Percentiles rank a stretch among this genome's conserved stretches.
These are phyloP conservation scores for Stenchaetothrips biformis DNA, from an alignment of 2,888 invertebrate species.

Conservation along the genomic window DNA sequence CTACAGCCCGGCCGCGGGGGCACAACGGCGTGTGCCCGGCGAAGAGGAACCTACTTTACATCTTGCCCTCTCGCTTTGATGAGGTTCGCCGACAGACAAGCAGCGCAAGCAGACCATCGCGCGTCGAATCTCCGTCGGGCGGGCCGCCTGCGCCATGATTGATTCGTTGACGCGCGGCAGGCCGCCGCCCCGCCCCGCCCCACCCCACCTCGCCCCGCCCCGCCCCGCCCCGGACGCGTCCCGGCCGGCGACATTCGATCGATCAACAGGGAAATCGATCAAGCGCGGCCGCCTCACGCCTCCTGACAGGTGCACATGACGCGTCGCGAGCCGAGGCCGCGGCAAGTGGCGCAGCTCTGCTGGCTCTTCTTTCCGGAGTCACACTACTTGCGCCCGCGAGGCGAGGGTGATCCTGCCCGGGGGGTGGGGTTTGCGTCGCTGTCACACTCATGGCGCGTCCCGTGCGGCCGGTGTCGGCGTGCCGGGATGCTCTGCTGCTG, in stretches of 20 bases:
- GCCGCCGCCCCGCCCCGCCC: not conserved
- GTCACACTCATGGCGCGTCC: too few species aligned
- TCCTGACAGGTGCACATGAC: conserved; percentile 1
- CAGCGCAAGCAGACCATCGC: not conserved
- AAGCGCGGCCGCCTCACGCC: not conserved
- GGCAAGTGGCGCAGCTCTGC: too few species aligned
- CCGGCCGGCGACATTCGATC: not conserved
- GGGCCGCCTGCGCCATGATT: conserved; percentile 3
- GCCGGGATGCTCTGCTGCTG: too few species aligned
- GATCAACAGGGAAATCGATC: conserved; percentile 10
- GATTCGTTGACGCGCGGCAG: not conserved
- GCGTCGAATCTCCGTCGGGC: not conserved
- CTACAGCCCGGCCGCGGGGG: too few species aligned
- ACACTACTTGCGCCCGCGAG: too few species aligned
- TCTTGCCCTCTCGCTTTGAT: too few species aligned
- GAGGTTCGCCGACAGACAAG: not conserved
- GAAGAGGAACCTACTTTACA: too few species aligned
- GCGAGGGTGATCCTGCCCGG: too few species aligned
- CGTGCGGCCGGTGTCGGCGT: too few species aligned
- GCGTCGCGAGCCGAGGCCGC: not conserved
- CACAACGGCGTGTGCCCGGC: too few species aligned
- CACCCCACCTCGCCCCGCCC: not conserved
- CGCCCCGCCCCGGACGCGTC: not conserved
- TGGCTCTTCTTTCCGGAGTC: too few species aligned
- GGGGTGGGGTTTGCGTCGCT: too few species aligned